phyloP scores from a whole-genome alignment of 2,797 vertebrate genomes.

The Sebastes hubbsi region DNA sequence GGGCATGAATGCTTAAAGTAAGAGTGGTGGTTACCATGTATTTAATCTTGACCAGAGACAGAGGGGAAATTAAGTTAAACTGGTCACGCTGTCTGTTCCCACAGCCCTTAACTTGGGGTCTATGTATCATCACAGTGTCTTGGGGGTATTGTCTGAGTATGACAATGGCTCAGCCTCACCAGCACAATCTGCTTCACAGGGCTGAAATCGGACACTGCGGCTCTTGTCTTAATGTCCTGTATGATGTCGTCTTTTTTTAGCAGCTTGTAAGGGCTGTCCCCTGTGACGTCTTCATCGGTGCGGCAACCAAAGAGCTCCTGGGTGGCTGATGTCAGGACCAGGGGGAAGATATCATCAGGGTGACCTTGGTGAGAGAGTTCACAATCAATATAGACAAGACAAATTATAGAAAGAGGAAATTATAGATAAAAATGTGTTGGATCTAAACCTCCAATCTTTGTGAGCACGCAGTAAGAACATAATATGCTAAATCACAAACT shows the following conservation, averaged over 20 bases:
- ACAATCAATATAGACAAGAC: not conserved
- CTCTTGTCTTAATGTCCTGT: constrained; percentile 87
- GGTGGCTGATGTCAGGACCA: constrained; percentile 90
- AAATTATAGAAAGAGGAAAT: not conserved
- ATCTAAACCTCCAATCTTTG: not conserved
- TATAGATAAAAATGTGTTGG: not conserved
- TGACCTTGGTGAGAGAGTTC: constrained; percentile 74
- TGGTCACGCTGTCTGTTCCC: constrained; percentile 32
- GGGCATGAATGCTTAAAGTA: not conserved
- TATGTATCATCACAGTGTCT: constrained; percentile 42
- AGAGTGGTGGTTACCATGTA: not conserved
- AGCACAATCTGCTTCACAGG: constrained; percentile 86
- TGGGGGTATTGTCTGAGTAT: constrained; percentile 27
- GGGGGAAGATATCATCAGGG: constrained; percentile 88
- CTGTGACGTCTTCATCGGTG: constrained; percentile 86
- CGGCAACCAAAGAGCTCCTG: constrained; percentile 91
- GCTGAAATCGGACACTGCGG: constrained; percentile 91
- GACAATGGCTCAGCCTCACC: constrained; percentile 76
- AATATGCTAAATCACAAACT: not conserved
- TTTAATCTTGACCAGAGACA: constrained; percentile 6
- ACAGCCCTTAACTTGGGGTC: constrained; percentile 36
- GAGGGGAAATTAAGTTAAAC: constrained; percentile 5
- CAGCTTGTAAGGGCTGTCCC: constrained; percentile 86
- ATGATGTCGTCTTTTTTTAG: constrained; percentile 90
- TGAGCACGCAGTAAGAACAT: not conserved